Evolutionary conservation across 2,888 invertebrate genomes (phyloP).

Genomic region (Stenichneumon culpator): DNA sequence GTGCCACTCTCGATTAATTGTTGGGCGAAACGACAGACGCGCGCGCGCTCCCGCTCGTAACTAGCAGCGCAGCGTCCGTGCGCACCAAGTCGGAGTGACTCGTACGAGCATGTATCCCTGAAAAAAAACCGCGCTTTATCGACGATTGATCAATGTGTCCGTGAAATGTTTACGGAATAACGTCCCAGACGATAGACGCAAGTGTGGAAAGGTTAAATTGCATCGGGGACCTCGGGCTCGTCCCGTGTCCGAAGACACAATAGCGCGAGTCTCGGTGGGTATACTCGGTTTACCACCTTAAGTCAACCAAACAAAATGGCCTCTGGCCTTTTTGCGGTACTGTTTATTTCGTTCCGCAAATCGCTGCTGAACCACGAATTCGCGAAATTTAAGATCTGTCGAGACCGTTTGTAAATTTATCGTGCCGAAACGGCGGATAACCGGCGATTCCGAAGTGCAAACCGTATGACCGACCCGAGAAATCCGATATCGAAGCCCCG

Average conservation of each 20-base stretch:
- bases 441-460: not conserved
- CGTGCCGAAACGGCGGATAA: not conserved
- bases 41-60: conserved; percentile 40
- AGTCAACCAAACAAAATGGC: conserved; percentile 79
- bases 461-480: not conserved
- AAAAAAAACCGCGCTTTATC: conserved; percentile 58
- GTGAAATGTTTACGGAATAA: conserved; percentile 41
- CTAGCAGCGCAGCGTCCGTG: conserved; percentile 73
- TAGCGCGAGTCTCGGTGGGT: not conserved
- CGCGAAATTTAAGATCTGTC: not conserved
- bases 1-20: not conserved
- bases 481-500: conserved; percentile 1
- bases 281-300: conserved; percentile 8
- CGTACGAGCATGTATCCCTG: conserved; percentile 74
- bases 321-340: conserved; percentile 72
- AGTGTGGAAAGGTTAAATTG: conserved; percentile 3
- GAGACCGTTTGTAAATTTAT: conserved; percentile 6
- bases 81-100: conserved; percentile 68
- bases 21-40: conserved; percentile 20
- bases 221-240: not conserved
- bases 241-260: not conserved
- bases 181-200: conserved; percentile 8
- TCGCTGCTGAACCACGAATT: conserved; percentile 32
- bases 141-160: conserved; percentile 56
- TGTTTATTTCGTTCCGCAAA: conserved; percentile 75